phyloP scores from a whole-genome alignment of 2,888 invertebrate species.

The Acleris emargana region DNA sequence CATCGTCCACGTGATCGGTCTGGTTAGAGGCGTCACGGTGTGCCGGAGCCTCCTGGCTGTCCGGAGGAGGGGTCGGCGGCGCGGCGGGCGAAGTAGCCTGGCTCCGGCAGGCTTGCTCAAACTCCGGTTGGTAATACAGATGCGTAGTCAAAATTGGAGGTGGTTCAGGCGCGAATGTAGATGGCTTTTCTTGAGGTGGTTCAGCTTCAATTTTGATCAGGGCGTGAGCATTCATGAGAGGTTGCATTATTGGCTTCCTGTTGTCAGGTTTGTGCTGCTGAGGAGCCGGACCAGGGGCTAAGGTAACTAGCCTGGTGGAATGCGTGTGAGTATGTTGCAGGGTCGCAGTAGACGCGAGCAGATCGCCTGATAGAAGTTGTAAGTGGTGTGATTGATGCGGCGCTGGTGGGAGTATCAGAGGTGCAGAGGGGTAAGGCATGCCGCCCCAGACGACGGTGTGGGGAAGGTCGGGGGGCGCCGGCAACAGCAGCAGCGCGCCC shows the following conservation, averaged over 20 bases:
- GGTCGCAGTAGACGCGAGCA: constrained; percentile 86
- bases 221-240: constrained; percentile 75
- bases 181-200: constrained; percentile 74
- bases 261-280: constrained; percentile 65
- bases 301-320: constrained; percentile 86
- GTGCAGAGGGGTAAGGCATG: constrained; percentile 78
- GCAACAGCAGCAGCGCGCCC: constrained; percentile 91
- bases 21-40: constrained; percentile 92
- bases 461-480: constrained; percentile 88
- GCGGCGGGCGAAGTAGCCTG: constrained; percentile 86
- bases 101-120: constrained; percentile 79
- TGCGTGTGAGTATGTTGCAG: constrained; percentile 87
- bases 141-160: constrained; percentile 82
- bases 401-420: constrained; percentile 69
- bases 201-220: constrained; percentile 90
- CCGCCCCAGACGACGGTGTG: constrained; percentile 91
- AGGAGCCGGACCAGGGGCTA: constrained; percentile 84
- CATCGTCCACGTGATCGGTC: constrained; percentile 90
- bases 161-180: constrained; percentile 74
- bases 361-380: constrained; percentile 86
- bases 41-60: constrained; percentile 85
- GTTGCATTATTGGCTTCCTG: constrained; percentile 78
- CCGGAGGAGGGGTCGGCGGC: constrained; percentile 78
- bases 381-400: constrained; percentile 86
- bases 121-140: constrained; percentile 83